Base-by-base conservation (phyloP, 2,888 invertebrate species). In the Erebia palarica region DNA sequence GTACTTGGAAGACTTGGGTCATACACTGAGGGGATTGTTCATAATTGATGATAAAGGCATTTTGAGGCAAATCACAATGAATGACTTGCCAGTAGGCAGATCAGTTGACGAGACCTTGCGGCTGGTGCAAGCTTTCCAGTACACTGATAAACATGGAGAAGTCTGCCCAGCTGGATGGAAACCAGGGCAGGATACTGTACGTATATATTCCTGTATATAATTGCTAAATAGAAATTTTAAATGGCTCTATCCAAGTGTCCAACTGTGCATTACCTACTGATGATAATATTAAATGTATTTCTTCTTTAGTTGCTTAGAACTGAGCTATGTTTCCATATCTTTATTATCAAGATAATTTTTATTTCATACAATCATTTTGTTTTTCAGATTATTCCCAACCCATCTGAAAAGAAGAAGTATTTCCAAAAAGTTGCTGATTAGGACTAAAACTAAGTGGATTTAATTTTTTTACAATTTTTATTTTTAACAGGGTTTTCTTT, bases 81-180 rank as follows among this genome's bases (percentile, higher is more conserved):
- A 99, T 89, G 99, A 99, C 93, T 94, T 99, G 76, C 98, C 98
- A 0, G 98, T 98, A 11, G 98, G 98, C 0, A 94, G 98, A 71
- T 98, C 97, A 71, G 98, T 99, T 3, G 98, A 99, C 90, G 99
- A 99, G 93, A 98, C 98, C 1, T 89, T 99, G 66, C 94, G 99
- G 82, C 92, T 99, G 68, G 97, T 99, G 0, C 98, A 99, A 94
- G 98, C 98, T 70, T 98, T 99, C 93, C 98, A 98, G 86, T 98
- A 97, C 81, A 98, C 98, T 0, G 98, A 98, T 85, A 94, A 96
- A 44, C 97, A 98, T 82, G 98, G 98, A 16, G 98, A 99, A 94
- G 98, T 99, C 0, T 99, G 98, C 85, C 98, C 98, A 27, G 97
- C 98, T 78, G 97, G 97, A 53, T 99, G 98, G 98, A 97, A 97